These are phyloP conservation scores for Cephus nigrinus DNA, from an alignment of 2,888 invertebrate genomes.

Conservation along the genomic window DNA sequence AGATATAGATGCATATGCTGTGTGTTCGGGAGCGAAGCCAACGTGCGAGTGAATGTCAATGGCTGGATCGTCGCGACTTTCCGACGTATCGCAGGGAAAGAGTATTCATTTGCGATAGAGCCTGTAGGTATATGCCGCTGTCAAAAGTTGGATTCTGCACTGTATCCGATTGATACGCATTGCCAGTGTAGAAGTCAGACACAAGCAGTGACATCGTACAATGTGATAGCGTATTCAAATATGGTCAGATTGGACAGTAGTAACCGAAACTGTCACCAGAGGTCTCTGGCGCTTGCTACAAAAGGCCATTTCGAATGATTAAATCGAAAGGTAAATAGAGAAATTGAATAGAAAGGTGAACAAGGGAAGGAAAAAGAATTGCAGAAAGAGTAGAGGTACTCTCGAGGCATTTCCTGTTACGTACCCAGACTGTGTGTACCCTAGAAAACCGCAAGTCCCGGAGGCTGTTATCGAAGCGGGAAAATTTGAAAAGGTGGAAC, in stretches of 20 bases:
- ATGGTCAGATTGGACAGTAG: background rate
- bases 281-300: background rate
- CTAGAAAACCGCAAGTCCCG: background rate
- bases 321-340: background rate
- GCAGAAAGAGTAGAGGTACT: background rate
- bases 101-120: conserved; percentile 36
- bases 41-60: background rate
- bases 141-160: conserved; percentile 35
- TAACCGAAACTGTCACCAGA: background rate
- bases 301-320: background rate
- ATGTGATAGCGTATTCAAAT: background rate
- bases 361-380: background rate
- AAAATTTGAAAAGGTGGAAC: background rate
- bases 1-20: background rate
- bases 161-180: conserved; percentile 32
- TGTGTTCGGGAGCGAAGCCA: too few relatives aligned
- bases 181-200: conserved; percentile 19
- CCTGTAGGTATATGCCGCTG: conserved; percentile 28
- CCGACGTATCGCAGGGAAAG: background rate
- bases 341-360: background rate
- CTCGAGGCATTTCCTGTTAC: background rate
- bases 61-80: background rate
- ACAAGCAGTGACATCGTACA: conserved; percentile 13
- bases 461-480: background rate
- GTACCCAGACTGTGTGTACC: background rate